Evolutionary conservation across 2,797 vertebrate genomes (phyloP).

Genomic region (Fratercula arctica): DNA sequence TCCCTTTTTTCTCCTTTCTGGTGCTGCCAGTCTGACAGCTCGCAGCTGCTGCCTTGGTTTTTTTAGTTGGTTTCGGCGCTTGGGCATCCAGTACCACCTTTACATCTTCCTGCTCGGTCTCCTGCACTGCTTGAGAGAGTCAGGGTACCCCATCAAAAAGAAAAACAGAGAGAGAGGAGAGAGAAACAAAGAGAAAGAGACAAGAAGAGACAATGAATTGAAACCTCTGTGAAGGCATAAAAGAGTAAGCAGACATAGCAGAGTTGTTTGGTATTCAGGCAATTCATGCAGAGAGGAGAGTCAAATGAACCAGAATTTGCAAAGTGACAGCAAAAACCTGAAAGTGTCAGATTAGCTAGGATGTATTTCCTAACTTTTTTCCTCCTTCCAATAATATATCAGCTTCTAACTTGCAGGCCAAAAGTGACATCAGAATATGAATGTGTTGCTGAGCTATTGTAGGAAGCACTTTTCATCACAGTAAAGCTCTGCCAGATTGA

Average conservation of each 20-base stretch:
- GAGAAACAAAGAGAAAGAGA: constrained; percentile 3
- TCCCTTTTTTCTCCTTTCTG: constrained; percentile 94
- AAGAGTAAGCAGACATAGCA: constrained; percentile 21
- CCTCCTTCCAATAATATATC: not conserved
- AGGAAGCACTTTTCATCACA: not conserved
- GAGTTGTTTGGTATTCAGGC: not conserved
- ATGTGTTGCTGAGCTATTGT: not conserved
- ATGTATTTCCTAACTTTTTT: not conserved
- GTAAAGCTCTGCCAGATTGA: not conserved
- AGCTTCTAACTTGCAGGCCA: not conserved
- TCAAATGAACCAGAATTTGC: constrained; percentile 5
- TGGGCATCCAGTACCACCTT: constrained; percentile 84
- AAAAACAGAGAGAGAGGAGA: constrained; percentile 3
- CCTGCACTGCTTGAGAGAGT: constrained; percentile 86
- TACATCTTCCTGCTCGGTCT: constrained; percentile 90
- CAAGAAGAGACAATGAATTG: constrained; percentile 1
- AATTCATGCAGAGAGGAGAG: not conserved
- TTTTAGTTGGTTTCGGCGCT: constrained; percentile 90
- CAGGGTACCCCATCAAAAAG: constrained; percentile 45
- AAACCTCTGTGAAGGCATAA: constrained; percentile 30
- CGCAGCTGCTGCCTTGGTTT: constrained; percentile 85
- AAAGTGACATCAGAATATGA: not conserved
- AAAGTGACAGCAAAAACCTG: not conserved
- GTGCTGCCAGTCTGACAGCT: constrained; percentile 89
- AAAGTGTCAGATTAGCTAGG: not conserved